phyloP scores from a whole-genome alignment of 1,140 invertebrate species.

The Drosophila azteca region DNA sequence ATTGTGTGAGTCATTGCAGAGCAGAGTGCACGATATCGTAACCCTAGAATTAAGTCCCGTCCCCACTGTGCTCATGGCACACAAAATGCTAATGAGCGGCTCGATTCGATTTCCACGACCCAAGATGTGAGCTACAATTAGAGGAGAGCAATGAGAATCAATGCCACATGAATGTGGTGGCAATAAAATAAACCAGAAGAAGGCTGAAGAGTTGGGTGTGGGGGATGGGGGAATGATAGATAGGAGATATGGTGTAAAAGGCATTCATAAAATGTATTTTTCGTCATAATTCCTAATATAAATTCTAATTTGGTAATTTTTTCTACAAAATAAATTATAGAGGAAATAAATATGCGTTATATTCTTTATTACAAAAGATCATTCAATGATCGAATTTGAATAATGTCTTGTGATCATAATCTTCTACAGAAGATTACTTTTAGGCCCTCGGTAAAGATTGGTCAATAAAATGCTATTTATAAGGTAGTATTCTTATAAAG shows the following conservation, averaged over 20 bases:
- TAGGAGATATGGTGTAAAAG: background rate
- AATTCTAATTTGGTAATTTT: too few species aligned
- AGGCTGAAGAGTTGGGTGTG: too few species aligned
- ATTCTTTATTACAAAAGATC: too few species aligned
- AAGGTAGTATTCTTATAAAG: too few species aligned
- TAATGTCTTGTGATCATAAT: too few species aligned
- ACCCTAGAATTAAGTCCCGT: constrained; percentile 53
- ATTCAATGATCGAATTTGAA: too few species aligned
- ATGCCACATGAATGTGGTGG: background rate
- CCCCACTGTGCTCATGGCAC: constrained; percentile 17
- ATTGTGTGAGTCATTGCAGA: constrained; percentile 62
- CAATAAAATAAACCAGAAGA: background rate
- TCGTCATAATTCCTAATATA: too few species aligned
- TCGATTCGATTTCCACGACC: constrained; percentile 17
- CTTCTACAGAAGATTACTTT: too few species aligned
- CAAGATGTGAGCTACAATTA: constrained; percentile 35
- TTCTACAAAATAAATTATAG: too few species aligned
- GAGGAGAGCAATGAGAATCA: constrained; percentile 3
- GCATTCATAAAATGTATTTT: background rate
- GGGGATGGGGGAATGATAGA: background rate
- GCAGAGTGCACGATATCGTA: constrained; percentile 35
- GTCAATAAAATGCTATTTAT: too few species aligned
- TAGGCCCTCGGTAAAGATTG: too few species aligned
- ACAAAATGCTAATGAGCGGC: constrained; percentile 58
- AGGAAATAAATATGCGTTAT: too few species aligned